A percentile compares a stretch with the other conserved stretches of the same genome.
These are phyloP conservation scores for Hydrolagus colliei DNA, from an alignment of 2,797 vertebrate species.

Conservation along the genomic window DNA sequence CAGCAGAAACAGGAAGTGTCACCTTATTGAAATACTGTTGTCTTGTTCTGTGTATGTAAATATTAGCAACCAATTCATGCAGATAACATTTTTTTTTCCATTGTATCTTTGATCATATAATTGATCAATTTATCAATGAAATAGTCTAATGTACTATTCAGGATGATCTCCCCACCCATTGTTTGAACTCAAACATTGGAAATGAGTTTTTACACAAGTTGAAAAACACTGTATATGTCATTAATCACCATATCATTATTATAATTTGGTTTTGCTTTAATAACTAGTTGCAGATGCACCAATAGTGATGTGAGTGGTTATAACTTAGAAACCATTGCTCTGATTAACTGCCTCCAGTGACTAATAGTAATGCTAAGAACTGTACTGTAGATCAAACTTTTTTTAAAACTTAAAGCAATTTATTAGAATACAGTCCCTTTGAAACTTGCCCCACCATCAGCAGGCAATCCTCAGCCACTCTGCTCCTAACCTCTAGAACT, in stretches of 20 bases:
- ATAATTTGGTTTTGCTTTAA: neutral
- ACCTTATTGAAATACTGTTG: neutral
- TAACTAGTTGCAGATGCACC: neutral
- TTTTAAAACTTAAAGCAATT: neutral
- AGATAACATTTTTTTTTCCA: neutral
- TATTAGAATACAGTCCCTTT: neutral
- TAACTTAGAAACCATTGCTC: neutral
- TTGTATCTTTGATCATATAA: neutral
- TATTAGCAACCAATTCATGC: neutral
- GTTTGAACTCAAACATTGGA: neutral
- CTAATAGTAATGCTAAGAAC: neutral
- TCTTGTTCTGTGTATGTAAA: neutral
- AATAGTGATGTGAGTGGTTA: neutral
- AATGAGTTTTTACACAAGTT: neutral
- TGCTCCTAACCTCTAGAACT: no score
- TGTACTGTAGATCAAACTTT: neutral
- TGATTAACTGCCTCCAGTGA: neutral
- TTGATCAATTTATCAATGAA: neutral
- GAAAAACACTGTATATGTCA: neutral
- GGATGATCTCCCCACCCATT: neutral
- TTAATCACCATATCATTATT: neutral
- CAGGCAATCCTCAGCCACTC: no score
- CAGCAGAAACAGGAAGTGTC: neutral
- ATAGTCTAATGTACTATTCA: neutral
- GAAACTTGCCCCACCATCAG: neutral